Conservation (phyloP, 2,113 vertebrate genomes). For the Synodontis membranacea region DNA sequence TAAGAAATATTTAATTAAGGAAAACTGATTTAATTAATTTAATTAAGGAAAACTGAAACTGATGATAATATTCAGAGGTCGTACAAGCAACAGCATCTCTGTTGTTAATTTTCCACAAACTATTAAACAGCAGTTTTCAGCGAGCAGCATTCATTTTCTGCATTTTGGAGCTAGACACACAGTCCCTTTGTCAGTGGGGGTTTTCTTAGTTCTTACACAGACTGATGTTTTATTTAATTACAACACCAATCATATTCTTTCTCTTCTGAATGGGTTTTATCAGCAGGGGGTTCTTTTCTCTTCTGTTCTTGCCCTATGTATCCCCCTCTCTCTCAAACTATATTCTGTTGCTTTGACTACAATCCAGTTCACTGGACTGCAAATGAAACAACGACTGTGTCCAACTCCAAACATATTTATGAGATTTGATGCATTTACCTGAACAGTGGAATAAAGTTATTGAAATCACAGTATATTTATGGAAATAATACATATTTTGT, state of each 20-base stretch:
- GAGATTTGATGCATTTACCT: neutral
- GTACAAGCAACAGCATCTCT: conserved; percentile 12
- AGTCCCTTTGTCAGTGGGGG: neutral
- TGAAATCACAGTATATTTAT: neutral
- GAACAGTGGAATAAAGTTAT: neutral
- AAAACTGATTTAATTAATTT: neutral
- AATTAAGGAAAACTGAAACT: neutral
- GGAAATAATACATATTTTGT: neutral
- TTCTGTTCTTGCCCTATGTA: neutral
- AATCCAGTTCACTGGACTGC: neutral
- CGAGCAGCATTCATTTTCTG: conserved; percentile 26
- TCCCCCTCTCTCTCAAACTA: neutral
- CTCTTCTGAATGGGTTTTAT: conserved; percentile 12
- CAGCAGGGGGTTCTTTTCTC: neutral
- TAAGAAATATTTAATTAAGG: neutral
- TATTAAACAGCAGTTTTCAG: conserved; percentile 31
- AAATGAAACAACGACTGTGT: neutral
- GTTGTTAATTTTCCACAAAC: conserved; percentile 14
- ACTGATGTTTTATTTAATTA: conserved; percentile 21
- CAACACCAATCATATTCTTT: conserved; percentile 6
- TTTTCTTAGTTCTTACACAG: neutral
- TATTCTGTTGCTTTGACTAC: neutral
- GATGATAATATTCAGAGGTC: neutral
- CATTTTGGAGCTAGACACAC: conserved; percentile 6
- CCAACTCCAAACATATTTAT: neutral